Base-by-base conservation (phyloP, 2,113 vertebrate genomes). In the Hassar affinis region DNA sequence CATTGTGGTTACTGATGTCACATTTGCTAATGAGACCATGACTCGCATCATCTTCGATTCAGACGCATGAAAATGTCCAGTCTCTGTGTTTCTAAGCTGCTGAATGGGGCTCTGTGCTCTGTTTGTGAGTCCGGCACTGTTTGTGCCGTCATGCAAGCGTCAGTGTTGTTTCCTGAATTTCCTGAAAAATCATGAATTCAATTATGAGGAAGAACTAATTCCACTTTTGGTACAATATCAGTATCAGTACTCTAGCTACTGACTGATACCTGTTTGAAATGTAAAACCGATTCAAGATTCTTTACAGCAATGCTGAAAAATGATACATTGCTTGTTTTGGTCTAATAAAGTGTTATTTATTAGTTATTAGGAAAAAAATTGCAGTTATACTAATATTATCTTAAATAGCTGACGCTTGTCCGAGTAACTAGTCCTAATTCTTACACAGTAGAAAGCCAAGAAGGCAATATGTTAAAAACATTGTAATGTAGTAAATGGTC, bases 1-100 rank as follows among this genome's bases (percentile, higher is more conserved):
- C 90, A 86, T 76, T 68, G 82, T 69, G 68, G 75, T 54, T 84
- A 69, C 86, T 82, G 69, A 51, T 82, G 8, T 88, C 88, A 90
- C 87, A 2, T 78, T 85, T 85, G 87, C 88, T 71, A 85, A 89
- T 84, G 86, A 84, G 87, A 87, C 86, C 72, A 56, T 20, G 85
- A 81, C 87, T 86, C 59, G 54, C 80, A 69, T 84, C 80, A 69
- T 84, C 78, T 71, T 38, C 22, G 2, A 59, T n/a, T 45, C 77
- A 27, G 52, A 74, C 7, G 49, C 49, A 52, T 49, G 49, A 75
- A 52, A 75, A 52, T 82, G 75, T 79, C 61, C 42, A 56, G 51
- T 22, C 18, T 84, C 59, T 86, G 75, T 86, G 79, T 78, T 79
- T 86, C 61, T 47, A 72, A 38, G 79, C 64, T 42, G 33, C 51